phyloP scores from a whole-genome alignment of 92 coral and sea anemone species.

The Montipora capitata region DNA sequence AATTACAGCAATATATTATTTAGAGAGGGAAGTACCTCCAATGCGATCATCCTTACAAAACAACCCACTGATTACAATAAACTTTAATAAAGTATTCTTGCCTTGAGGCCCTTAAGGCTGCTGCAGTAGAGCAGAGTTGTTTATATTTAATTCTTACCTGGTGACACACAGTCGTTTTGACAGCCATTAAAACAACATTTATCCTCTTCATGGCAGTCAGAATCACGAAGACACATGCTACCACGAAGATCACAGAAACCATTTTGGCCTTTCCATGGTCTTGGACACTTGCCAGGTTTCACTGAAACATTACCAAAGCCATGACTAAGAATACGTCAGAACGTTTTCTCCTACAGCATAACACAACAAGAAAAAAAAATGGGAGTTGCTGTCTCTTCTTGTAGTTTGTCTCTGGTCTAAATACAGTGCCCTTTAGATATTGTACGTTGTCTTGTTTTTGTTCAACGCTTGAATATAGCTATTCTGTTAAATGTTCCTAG shows the following conservation, averaged over 20 bases:
- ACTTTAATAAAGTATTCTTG: too few species aligned
- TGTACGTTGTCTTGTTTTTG: too few species aligned
- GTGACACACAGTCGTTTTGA: constrained; percentile 77
- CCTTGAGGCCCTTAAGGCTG: too few species aligned
- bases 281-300: constrained; percentile 82
- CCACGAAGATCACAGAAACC: constrained; percentile 89
- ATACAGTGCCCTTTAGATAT: too few species aligned
- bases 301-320: background rate
- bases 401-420: too few species aligned
- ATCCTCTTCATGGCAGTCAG: constrained; percentile 66
- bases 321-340: background rate
- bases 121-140: too few species aligned
- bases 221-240: constrained; percentile 77
- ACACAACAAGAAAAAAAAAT: background rate
- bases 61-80: too few species aligned
- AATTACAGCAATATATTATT: too few species aligned
- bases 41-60: too few species aligned
- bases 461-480: too few species aligned
- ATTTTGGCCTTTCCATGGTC: constrained; percentile 84
- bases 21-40: too few species aligned
- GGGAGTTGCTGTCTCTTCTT: background rate
- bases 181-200: constrained; percentile 91
- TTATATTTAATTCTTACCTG: constrained; percentile 18
- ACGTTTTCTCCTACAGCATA: background rate
- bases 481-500: too few species aligned